Evolutionary conservation across 2,888 invertebrate species (phyloP).

Genomic region (Drosophila longiperda): DNA sequence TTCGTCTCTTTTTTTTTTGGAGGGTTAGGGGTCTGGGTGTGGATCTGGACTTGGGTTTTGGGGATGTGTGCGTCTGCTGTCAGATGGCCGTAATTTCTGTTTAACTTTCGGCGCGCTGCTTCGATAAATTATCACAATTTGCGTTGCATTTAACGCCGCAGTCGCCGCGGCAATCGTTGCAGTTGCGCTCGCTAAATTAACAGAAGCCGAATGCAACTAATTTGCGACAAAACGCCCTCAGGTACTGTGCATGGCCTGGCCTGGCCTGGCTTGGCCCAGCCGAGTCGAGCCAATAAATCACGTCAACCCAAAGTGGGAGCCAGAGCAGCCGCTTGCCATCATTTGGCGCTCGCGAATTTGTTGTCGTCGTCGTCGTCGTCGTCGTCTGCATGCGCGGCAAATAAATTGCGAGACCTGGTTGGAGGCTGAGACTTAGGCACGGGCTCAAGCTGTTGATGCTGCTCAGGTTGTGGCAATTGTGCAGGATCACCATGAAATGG

Average conservation of each 20-base stretch:
- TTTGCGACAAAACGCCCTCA: constrained; percentile 82
- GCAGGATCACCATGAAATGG: constrained; percentile 84
- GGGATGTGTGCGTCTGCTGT: constrained; percentile 51
- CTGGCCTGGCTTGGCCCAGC: neutral
- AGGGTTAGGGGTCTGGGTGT: neutral
- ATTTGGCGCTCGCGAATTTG: constrained; percentile 81
- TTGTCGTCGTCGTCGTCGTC: constrained; percentile 65
- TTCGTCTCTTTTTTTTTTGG: neutral
- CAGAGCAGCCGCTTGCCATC: constrained; percentile 71
- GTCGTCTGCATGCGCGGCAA: constrained; percentile 73
- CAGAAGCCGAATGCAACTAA: constrained; percentile 81
- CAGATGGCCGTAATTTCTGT: constrained; percentile 75
- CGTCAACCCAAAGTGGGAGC: constrained; percentile 77
- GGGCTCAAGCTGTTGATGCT: constrained; percentile 30
- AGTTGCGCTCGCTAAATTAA: constrained; percentile 70
- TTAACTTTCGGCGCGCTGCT: constrained; percentile 70
- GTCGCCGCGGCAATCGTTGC: constrained; percentile 30
- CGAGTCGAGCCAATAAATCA: constrained; percentile 74
- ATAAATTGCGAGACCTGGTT: constrained; percentile 70
- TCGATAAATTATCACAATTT: constrained; percentile 81
- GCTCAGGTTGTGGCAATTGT: constrained; percentile 54
- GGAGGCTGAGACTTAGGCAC: constrained; percentile 39
- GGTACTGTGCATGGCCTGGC: constrained; percentile 63
- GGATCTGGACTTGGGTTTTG: constrained; percentile 10
- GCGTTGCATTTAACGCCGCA: constrained; percentile 77